Percentiles rank a stretch among this genome's conserved stretches.
Evolutionary conservation across 1,140 invertebrate genomes (phyloP).

Genomic region (Metaphire vulgaris): DNA sequence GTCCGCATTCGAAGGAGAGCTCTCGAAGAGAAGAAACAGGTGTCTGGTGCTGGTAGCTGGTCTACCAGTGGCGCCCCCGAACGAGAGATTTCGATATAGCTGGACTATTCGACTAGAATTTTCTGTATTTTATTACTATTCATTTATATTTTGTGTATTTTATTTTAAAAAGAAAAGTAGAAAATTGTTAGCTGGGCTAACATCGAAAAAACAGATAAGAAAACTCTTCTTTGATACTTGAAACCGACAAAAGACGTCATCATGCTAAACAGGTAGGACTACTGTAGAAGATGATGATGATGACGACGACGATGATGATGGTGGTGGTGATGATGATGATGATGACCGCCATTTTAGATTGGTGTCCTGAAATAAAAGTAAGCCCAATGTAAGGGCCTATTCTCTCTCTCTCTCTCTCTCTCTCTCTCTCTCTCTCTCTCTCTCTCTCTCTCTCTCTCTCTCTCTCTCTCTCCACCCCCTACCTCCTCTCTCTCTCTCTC

Average conservation of each 20-base stretch:
- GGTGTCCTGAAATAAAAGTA: neutral
- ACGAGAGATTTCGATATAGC: conserved; percentile 4
- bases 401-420: neutral
- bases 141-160: neutral
- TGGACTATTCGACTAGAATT: conserved; percentile 11
- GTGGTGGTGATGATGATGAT: neutral
- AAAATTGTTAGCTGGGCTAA: conserved; percentile 16
- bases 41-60: conserved; percentile 8
- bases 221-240: neutral
- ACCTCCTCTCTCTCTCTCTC: neutral
- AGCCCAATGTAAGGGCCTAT: neutral
- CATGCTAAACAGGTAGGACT: neutral
- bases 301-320: neutral
- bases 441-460: neutral
- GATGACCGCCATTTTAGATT: neutral
- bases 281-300: neutral
- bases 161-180: too few species aligned
- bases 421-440: neutral
- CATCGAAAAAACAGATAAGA: too few species aligned
- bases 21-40: neutral
- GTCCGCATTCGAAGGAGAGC: neutral
- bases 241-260: neutral
- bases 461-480: neutral
- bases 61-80: neutral
- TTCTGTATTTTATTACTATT: neutral